These are phyloP conservation scores for Aethes cnicana DNA, from an alignment of 2,888 invertebrate genomes.

Conservation along the genomic window DNA sequence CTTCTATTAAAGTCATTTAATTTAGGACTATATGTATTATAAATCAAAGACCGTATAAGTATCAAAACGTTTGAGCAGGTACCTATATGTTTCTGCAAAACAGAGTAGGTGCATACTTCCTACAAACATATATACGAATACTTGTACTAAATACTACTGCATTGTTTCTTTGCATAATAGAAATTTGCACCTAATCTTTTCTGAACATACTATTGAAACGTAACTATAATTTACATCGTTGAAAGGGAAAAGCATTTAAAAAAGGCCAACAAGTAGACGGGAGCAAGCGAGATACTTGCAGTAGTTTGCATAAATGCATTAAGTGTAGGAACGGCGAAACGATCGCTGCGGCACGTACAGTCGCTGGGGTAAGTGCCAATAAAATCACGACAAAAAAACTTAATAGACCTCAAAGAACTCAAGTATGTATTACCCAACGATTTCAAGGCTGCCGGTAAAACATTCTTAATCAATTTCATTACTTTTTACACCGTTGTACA, in stretches of 20 bases:
- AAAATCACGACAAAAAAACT: conserved; percentile 41
- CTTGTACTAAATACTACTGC: no score
- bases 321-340: conserved; percentile 47
- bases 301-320: conserved; percentile 68
- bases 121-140: no score
- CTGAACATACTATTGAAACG: conserved; percentile 22
- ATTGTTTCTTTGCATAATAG: background rate
- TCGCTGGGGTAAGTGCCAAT: conserved; percentile 52
- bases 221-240: conserved; percentile 23
- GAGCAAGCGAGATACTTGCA: conserved; percentile 56
- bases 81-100: no score
- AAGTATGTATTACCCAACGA: conserved; percentile 46
- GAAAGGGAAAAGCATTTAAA: conserved; percentile 35
- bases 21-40: no score
- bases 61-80: no score
- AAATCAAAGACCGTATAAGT: no score
- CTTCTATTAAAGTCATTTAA: no score
- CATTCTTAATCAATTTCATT: no score
- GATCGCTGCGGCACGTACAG: conserved; percentile 56
- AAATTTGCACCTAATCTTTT: conserved; percentile 1
- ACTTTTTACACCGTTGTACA: no score
- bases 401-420: conserved; percentile 32
- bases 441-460: no score
- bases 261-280: conserved; percentile 41
- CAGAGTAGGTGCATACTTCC: no score